These are phyloP conservation scores for Hypena proboscidalis DNA, from an alignment of 2,888 invertebrate genomes.

Conservation along the genomic window DNA sequence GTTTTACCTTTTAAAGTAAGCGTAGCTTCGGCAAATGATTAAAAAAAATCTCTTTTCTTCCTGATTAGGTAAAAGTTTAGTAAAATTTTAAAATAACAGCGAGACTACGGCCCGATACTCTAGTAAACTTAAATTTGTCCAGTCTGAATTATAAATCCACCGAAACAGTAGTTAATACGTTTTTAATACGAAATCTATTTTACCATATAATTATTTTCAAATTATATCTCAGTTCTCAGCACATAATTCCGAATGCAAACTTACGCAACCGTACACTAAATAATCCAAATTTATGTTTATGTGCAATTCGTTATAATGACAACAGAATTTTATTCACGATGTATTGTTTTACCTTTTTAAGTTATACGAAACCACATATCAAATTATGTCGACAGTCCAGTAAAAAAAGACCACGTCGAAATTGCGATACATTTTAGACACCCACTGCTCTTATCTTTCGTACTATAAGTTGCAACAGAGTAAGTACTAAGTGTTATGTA, in stretches of 20 bases:
- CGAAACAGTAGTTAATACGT: no score
- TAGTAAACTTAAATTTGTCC: no score
- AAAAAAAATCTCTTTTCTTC: no score
- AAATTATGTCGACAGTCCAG: conserved; percentile 40
- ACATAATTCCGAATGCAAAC: conserved; percentile 16
- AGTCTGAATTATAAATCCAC: no score
- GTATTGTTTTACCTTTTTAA: conserved; percentile 46
- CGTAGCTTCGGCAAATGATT: no score
- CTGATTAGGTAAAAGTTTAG: no score
- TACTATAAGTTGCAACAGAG: conserved; percentile 29
- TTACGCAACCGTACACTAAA: conserved; percentile 11
- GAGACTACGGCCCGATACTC: no score
- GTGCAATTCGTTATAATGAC: conserved; percentile 34
- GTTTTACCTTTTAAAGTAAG: conserved; percentile 43
- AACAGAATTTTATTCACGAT: conserved; percentile 37
- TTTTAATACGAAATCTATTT: no score
- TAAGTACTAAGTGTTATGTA: conserved; percentile 30
- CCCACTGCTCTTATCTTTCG: conserved; percentile 20
- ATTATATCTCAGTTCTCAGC: conserved; percentile 26
- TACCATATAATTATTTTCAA: conserved; percentile 28
- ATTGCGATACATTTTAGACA: conserved; percentile 35
- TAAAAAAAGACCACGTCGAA: conserved; percentile 31
- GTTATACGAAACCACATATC: conserved; percentile 24
- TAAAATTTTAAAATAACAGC: no score
- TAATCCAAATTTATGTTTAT: conserved; percentile 18